Base-by-base conservation (phyloP, 2,797 vertebrate genomes). In the Onychomys leucogaster region DNA sequence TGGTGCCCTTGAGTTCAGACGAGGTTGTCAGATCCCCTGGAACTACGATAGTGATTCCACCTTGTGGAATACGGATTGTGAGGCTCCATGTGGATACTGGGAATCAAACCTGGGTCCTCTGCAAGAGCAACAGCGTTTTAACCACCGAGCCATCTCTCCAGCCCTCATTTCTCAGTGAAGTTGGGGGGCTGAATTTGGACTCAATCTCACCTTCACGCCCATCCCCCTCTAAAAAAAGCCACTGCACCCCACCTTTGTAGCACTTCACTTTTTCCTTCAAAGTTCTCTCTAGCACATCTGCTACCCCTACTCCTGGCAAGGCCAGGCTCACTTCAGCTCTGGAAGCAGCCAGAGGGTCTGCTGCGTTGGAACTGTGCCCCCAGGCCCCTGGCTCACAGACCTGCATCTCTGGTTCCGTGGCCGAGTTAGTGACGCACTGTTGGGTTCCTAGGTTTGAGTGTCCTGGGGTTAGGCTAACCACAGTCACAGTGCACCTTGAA, bases 231-330 rank as follows among this genome's bases (percentile, higher is more conserved):
- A n/a, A 7, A 32, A 59, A 32, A 90, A 59, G 29, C n/a, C 77
- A 77, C 78, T 5, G 3, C 84, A 84, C 19, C 96, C 23, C 57
- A 97, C 87, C 95, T 97, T 81, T 61, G 59, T 21, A 73, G 75
- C 80, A 90, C 82, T 92, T 94, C 86, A 61, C 71, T 94, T 83
- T 89, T 94, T 96, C 43, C 75, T 25, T 63, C 84, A 97, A 97
- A 97, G 91, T 97, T 96, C 76, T 88, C 92, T 91, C 87, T 78
- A 46, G 61, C 16, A 9, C 65, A 63, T 93, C 91, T 3, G 69
- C 75, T 12, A 59, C 29, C 94, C 75, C 90, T 17, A 27, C 81
- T 89, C 52, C 65, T 34, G 73, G 41, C 83, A 90, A 80, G 25
- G 46, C 89, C 77, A 6, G 2, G 52, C 55, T 92, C 59, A 89